Conservation (phyloP, 2,888 invertebrate species). For the Seladonia tumulorum region DNA sequence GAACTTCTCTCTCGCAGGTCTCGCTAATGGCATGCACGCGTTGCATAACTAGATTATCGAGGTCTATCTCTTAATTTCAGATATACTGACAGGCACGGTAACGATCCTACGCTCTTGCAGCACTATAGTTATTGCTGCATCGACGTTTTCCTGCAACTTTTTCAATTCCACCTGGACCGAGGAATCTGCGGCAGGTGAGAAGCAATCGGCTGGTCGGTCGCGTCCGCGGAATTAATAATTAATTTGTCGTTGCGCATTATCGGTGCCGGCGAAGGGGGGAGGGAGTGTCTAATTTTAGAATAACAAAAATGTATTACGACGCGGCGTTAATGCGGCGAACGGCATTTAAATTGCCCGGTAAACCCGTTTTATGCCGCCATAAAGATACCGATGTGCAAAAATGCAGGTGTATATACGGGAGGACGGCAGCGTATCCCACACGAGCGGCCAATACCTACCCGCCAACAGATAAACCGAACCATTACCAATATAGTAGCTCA, state of each 20-base stretch:
- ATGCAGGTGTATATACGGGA: constrained; percentile 45
- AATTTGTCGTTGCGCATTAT: constrained; percentile 28
- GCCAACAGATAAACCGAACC: constrained; percentile 61
- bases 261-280: constrained; percentile 4
- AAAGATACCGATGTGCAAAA: constrained; percentile 70
- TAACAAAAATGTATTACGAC: constrained; percentile 44
- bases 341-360: constrained; percentile 66
- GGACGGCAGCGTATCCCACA: constrained; percentile 41
- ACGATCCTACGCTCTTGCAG: not conserved
- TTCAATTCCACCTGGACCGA: not conserved
- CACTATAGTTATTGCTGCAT: not conserved
- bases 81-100: not conserved
- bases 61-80: not conserved
- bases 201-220: not conserved
- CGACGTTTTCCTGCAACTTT: not conserved
- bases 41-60: not conserved
- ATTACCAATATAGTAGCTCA: constrained; percentile 65
- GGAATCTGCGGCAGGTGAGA: not conserved
- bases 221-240: constrained; percentile 35
- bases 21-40: not conserved
- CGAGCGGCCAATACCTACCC: constrained; percentile 39
- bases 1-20: not conserved
- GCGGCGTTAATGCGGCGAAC: constrained; percentile 51
- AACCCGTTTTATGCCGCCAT: constrained; percentile 64
- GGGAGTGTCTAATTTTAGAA: constrained; percentile 59